phyloP scores from a whole-genome alignment of 92 coral and sea anemone genomes.

The Umimayanthus chanpuru region DNA sequence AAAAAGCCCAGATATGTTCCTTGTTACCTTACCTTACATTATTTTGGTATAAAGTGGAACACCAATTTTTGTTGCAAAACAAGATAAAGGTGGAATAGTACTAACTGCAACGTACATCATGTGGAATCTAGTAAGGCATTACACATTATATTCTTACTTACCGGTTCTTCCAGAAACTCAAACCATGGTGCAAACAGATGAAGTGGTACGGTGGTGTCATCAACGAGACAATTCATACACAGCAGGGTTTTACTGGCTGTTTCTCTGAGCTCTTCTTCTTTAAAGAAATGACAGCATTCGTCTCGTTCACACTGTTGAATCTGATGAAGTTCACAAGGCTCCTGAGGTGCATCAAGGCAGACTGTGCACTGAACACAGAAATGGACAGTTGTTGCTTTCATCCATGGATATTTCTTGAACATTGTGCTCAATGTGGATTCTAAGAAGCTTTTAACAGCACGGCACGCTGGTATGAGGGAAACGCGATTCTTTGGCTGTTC shows the following conservation, averaged over 20 bases:
- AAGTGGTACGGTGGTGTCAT: no score
- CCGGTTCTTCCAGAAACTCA: no score
- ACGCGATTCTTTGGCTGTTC: background rate
- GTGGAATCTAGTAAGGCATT: no score
- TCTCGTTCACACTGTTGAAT: background rate
- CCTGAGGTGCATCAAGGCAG: conserved; percentile 6
- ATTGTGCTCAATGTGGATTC: conserved; percentile 30
- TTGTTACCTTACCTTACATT: no score
- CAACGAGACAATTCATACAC: no score
- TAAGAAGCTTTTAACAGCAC: background rate
- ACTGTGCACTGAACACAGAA: conserved; percentile 52
- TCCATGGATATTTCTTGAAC: conserved; percentile 58
- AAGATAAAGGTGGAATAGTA: no score
- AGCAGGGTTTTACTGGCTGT: background rate
- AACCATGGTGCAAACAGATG: no score
- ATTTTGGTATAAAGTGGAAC: no score
- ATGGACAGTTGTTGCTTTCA: conserved; percentile 32
- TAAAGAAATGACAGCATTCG: background rate
- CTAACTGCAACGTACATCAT: no score
- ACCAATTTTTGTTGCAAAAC: no score
- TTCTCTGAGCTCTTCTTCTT: background rate
- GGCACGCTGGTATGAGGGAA: background rate
- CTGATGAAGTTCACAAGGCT: background rate
- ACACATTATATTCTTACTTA: no score
- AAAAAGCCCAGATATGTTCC: no score